Base-by-base conservation (phyloP, 1,140 invertebrate species). In the Sarcophaga peregrina region DNA sequence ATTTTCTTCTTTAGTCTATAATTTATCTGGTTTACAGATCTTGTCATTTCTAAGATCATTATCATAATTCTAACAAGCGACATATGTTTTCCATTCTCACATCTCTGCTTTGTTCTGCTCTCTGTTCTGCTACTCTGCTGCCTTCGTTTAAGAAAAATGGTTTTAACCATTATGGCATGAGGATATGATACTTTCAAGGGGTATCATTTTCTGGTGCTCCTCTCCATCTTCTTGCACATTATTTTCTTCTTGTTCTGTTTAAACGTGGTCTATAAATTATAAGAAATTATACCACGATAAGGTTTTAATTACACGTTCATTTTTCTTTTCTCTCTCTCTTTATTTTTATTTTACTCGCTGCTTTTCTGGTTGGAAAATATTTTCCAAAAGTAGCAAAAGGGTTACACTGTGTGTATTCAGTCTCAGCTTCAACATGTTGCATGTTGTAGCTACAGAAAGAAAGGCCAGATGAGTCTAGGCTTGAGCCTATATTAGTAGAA, bases 21-120 rank as follows among this genome's bases (percentile, higher is more conserved):
- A 76, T 76, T 76, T 76, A 76, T 76, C 74, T 48, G 46, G 74
- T 76, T 47, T n/a, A 76, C 11, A 76, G 74, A 76, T 76, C 74
- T 76, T 76, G 74, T 76, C 47, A 76, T 46, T 48, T 47, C 45
- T 15, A 46, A 76, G 74, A 76, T 76, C 74, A 76, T 76, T 76
- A 76, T 76, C 74, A 76, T 76, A 76, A 76, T 76, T 76, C 74
- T 76, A 76, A 76, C 45, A 76, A 47, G 13, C 5, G 37, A 58
- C 54, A 58, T 58, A 58, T 58, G 54, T 58, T 58, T 10, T 13
- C 25, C 25, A 37, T 37, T 37, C 25, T 37, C 25, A 37, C 25
- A 37, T 37, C 25, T 37, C 25, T 37, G 1, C 25, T 37, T 4
- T 15, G 15, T 11, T 62, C 6, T 62, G 15, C 58, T 15, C 58